A percentile compares a stretch with the other conserved stretches of the same genome.
phyloP scores from a whole-genome alignment of 2,113 vertebrate species.

The Macquaria australasica region DNA sequence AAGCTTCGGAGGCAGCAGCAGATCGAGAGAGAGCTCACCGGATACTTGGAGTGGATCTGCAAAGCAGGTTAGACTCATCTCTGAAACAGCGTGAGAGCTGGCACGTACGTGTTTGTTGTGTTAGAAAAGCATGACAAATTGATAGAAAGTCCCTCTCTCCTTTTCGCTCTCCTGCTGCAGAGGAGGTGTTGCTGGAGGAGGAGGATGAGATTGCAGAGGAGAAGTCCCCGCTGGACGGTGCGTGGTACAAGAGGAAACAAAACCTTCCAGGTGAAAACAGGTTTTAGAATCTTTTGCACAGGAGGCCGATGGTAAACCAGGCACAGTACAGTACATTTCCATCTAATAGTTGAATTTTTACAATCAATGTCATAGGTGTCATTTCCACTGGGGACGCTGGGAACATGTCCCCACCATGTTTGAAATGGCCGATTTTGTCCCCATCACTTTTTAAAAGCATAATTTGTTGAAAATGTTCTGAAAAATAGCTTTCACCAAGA shows the following conservation, averaged over 20 bases:
- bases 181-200: conserved; percentile 98
- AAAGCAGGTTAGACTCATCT: conserved; percentile 81
- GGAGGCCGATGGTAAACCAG: conserved; percentile 49
- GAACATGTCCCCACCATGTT: too few relatives aligned
- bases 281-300: conserved; percentile 24
- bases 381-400: too few relatives aligned
- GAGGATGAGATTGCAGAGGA: conserved; percentile 97
- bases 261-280: conserved; percentile 82
- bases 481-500: too few relatives aligned
- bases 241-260: conserved; percentile 87
- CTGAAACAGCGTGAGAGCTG: background rate
- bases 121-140: conserved; percentile 25
- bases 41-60: conserved; percentile 88
- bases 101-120: conserved; percentile 27
- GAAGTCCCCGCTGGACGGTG: conserved; percentile 95
- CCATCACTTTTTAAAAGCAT: too few relatives aligned
- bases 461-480: too few relatives aligned
- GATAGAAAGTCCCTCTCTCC: conserved; percentile 23
- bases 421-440: too few relatives aligned
- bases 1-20: conserved; percentile 95
- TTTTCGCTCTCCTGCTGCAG: conserved; percentile 78
- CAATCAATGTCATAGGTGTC: too few relatives aligned
- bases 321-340: conserved; percentile 22
- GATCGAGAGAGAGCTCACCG: conserved; percentile 86
- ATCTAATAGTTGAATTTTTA: background rate